These are phyloP conservation scores for Chironex yamaguchii DNA, from an alignment of 30 jellyfish, hydroid and myxozoan species.

Conservation along the genomic window DNA sequence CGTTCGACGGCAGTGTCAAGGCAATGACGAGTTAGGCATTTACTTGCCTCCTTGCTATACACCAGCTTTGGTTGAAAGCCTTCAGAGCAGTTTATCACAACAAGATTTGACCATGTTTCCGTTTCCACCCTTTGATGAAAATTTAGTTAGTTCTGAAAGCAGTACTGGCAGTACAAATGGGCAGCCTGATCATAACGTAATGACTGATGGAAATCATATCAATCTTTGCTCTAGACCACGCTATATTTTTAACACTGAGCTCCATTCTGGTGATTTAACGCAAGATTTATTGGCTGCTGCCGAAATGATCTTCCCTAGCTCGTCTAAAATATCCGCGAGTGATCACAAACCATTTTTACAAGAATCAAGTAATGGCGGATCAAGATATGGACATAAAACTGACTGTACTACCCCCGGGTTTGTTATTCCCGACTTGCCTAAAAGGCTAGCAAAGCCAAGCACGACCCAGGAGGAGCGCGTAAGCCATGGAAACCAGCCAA, in stretches of 20 bases:
- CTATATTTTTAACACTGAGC: background rate
- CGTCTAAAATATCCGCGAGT: background rate
- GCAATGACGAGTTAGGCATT: slow-evolving; percentile 68
- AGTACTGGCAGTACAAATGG: background rate
- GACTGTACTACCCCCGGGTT: background rate
- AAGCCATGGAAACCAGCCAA: background rate
- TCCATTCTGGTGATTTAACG: background rate
- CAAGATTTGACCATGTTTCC: slow-evolving; percentile 86
- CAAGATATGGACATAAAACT: background rate
- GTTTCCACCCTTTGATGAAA: slow-evolving; percentile 4
- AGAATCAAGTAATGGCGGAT: background rate
- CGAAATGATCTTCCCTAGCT: background rate
- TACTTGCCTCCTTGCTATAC: slow-evolving; percentile 85
- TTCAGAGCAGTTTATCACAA: slow-evolving; percentile 60
- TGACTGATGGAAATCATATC: background rate
- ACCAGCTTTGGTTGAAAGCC: slow-evolving; percentile 79
- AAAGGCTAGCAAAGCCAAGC: background rate
- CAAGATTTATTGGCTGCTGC: background rate
- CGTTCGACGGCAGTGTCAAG: slow-evolving; percentile 71
- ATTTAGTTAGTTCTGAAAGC: background rate
- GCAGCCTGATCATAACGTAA: background rate
- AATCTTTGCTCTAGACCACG: background rate
- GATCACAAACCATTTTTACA: too few species aligned
- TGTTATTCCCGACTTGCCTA: background rate
- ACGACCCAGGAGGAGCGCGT: background rate